phyloP scores from a whole-genome alignment of 2,113 vertebrate genomes.

The Larimichthys polyactis region DNA sequence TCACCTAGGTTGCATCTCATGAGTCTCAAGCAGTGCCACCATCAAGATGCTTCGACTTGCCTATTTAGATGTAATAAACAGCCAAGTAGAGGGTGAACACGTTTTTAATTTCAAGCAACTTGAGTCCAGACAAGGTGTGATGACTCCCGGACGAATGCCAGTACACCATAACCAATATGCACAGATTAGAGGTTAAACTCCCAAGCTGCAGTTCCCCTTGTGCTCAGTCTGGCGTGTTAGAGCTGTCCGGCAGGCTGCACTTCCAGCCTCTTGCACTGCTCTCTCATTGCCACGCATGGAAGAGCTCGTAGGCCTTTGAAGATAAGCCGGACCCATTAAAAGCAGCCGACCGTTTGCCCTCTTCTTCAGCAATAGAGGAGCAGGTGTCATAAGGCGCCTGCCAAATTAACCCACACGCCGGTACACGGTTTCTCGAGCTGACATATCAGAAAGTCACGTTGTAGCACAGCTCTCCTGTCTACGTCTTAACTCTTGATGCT shows the following conservation, averaged over 20 bases:
- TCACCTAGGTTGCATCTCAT: constrained; percentile 78
- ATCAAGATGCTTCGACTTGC: constrained; percentile 45
- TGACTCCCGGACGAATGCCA: constrained; percentile 63
- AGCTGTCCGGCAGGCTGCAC: constrained; percentile 57
- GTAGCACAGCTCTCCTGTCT: constrained; percentile 47
- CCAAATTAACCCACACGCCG: constrained; percentile 57
- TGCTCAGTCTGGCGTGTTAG: constrained; percentile 61
- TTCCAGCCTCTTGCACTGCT: constrained; percentile 46
- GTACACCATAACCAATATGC: constrained; percentile 57
- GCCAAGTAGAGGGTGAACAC: constrained; percentile 52
- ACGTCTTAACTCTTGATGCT: constrained; percentile 57
- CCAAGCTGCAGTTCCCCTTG: constrained; percentile 27
- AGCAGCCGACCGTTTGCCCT: constrained; percentile 58
- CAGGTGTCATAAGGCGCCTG: constrained; percentile 56
- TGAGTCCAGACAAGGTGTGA: constrained; percentile 56
- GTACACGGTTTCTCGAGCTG: constrained; percentile 42
- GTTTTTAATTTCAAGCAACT: constrained; percentile 70
- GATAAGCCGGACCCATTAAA: constrained; percentile 69
- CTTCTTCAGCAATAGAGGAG: constrained; percentile 55
- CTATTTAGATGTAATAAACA: constrained; percentile 55
- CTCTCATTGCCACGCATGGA: constrained; percentile 48
- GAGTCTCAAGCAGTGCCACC: constrained; percentile 54
- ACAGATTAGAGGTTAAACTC: constrained; percentile 63
- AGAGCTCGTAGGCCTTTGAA: constrained; percentile 62
- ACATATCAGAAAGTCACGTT: constrained; percentile 40